Percentiles rank a stretch among this genome's conserved stretches.
These are phyloP conservation scores for Aratinga solstitialis DNA, from an alignment of 2,797 vertebrate species.

Conservation along the genomic window DNA sequence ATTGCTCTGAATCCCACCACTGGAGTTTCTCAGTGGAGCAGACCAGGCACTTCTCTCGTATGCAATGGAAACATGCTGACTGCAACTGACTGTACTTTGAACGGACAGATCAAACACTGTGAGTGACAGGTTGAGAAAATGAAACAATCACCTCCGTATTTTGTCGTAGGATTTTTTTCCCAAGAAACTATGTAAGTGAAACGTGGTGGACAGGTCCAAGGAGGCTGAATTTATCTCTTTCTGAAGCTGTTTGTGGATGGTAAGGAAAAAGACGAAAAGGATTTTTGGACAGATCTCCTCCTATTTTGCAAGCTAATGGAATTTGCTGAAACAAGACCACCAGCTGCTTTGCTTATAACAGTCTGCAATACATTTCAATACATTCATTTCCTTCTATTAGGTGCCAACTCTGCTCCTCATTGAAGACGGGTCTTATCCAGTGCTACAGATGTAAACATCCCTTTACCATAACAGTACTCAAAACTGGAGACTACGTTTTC, in stretches of 20 bases:
- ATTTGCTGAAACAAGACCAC: slow-evolving; percentile 42
- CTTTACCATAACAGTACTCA: neutral
- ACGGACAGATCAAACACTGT: neutral
- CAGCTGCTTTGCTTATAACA: slow-evolving; percentile 9
- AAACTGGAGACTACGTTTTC: neutral
- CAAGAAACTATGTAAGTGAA: slow-evolving; percentile 39
- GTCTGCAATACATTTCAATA: neutral
- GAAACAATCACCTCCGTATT: slow-evolving; percentile 40
- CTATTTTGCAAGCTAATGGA: slow-evolving; percentile 36
- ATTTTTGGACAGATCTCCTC: slow-evolving; percentile 20
- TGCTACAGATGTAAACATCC: neutral
- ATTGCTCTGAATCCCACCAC: neutral
- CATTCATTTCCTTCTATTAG: neutral
- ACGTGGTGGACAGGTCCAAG: slow-evolving; percentile 38
- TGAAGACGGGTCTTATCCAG: neutral
- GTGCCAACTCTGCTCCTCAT: neutral
- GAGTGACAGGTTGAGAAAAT: slow-evolving; percentile 33
- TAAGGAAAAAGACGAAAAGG: slow-evolving; percentile 4
- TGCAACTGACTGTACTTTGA: neutral
- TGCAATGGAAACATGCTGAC: slow-evolving; percentile 6
- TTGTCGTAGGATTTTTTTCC: neutral
- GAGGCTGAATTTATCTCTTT: slow-evolving; percentile 30
- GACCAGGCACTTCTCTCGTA: accelerated
- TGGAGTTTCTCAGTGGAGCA: neutral
- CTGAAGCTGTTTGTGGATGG: slow-evolving; percentile 46